Evolutionary conservation across 2,113 vertebrate species (phyloP), one percentile per base, ranked within the genome.

Genomic region (Sprattus sprattus): DNA sequence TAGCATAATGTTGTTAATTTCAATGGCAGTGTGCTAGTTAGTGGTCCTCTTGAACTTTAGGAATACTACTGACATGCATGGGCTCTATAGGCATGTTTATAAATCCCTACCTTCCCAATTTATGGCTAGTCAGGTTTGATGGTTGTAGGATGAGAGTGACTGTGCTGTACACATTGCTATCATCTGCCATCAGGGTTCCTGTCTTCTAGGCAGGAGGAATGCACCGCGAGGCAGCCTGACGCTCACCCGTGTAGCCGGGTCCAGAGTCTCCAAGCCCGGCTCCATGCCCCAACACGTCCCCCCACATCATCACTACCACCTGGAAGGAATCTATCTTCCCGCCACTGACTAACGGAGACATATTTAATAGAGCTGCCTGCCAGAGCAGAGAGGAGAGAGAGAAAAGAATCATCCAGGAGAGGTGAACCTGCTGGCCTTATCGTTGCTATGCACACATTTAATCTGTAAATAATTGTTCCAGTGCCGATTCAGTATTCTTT

Each of bases 131-230:
- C 2, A 28, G 10, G 25, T 67, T 67, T 28, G 5, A 22, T 64
- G 22, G 57, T 28, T 25, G 28, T 64, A 64, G 20, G 15, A 39
- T 78, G 28, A 39, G 32, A 32, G 9, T 78, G 4, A 78, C 71
- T 78, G 9, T 18, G 32, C 8, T 16, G 13, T 16, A 16, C 10
- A 71, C 64, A 9, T 25, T 71, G 54, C 28, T 78, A 39, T 78
- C 71, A 78, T 32, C 71, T 78, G 90, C 90, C 91, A 92, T 93
- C 90, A 92, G 90, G 86, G 71, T 82, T 88, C 88, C 88, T 89
- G 90, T 90, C 91, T 92, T 89, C 87, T 9, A 85, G 83, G 80
- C 82, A 88, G 89, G 87, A 94, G 90, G 94, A 94, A 95, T 95
- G 90, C 92, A 91, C 93, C 88, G 87, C 82, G 8, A 92, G 92